Evolutionary conservation across 2,888 invertebrate genomes (phyloP).

Genomic region (Deroplatys truncata): DNA sequence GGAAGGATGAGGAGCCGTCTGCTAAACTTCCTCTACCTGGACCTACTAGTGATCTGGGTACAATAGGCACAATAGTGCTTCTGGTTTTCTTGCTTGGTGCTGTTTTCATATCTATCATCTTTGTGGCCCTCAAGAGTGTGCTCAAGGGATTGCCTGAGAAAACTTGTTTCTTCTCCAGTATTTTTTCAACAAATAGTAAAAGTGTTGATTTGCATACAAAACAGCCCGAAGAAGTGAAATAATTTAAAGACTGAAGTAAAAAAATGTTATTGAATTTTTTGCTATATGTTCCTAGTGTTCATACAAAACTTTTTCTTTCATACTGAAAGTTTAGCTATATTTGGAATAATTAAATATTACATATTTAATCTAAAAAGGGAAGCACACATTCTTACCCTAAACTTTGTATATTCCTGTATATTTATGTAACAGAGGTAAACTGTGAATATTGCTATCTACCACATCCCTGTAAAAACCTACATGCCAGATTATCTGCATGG

Average conservation of each 20-base stretch:
- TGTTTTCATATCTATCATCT: conserved; percentile 7
- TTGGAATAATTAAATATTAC: too few relatives aligned
- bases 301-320: not conserved
- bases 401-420: too few relatives aligned
- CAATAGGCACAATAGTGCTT: not conserved
- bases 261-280: not conserved
- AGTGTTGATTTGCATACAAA: not conserved
- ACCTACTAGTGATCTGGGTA: not conserved
- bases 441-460: too few relatives aligned
- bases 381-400: too few relatives aligned
- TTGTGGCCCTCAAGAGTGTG: not conserved
- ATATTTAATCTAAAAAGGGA: too few relatives aligned
- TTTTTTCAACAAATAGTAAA: not conserved
- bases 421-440: too few relatives aligned
- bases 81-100: not conserved
- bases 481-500: too few relatives aligned
- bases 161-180: conserved; percentile 7
- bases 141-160: not conserved
- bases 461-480: too few relatives aligned
- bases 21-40: not conserved
- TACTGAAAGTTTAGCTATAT: not conserved
- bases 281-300: not conserved
- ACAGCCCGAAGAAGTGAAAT: not conserved
- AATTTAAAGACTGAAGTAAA: not conserved
- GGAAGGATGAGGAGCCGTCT: conserved; percentile 45